phyloP scores from a whole-genome alignment of 2,113 vertebrate genomes.

The Hymenochirus boettgeri region DNA sequence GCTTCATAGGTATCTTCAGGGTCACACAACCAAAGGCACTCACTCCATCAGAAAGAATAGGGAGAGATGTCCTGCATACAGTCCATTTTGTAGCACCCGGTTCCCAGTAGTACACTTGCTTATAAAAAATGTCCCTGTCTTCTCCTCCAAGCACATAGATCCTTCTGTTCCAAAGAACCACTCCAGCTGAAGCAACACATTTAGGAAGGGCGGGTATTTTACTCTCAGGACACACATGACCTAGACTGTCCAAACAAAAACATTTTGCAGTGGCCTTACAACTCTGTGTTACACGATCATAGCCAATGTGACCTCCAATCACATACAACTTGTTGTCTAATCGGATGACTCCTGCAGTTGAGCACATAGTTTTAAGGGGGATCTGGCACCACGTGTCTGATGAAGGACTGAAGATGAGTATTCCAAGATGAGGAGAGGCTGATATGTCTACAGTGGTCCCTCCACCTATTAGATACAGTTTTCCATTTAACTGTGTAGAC shows the following conservation, averaged over 20 bases:
- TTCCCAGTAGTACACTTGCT: slow-evolving; percentile 76
- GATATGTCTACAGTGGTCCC: slow-evolving; percentile 49
- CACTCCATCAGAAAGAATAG: slow-evolving; percentile 25
- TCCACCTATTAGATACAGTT: slow-evolving; percentile 72
- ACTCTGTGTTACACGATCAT: slow-evolving; percentile 49
- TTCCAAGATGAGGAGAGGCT: slow-evolving; percentile 65
- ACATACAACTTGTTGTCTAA: slow-evolving; percentile 72
- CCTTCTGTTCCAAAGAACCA: slow-evolving; percentile 70
- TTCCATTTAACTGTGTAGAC: slow-evolving; percentile 61
- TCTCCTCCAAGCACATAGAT: slow-evolving; percentile 71
- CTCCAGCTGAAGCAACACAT: slow-evolving; percentile 66
- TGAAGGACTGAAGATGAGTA: slow-evolving; percentile 70
- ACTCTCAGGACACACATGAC: slow-evolving; percentile 13
- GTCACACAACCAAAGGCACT: slow-evolving; percentile 33
- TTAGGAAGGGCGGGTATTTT: slow-evolving; percentile 69
- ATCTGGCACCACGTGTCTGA: slow-evolving; percentile 69
- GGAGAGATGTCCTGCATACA: slow-evolving; percentile 10
- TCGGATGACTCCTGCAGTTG: slow-evolving; percentile 68
- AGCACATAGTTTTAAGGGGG: slow-evolving; percentile 61
- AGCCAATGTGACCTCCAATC: slow-evolving; percentile 62
- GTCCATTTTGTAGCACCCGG: slow-evolving; percentile 53
- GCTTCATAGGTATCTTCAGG: slow-evolving; percentile 37
- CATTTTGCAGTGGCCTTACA: slow-evolving; percentile 48
- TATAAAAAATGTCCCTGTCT: slow-evolving; percentile 27
- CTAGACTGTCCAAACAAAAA: slow-evolving; percentile 33